These are phyloP conservation scores for Zosterops hypoxanthus DNA, from an alignment of 2,113 vertebrate genomes.

Conservation along the genomic window DNA sequence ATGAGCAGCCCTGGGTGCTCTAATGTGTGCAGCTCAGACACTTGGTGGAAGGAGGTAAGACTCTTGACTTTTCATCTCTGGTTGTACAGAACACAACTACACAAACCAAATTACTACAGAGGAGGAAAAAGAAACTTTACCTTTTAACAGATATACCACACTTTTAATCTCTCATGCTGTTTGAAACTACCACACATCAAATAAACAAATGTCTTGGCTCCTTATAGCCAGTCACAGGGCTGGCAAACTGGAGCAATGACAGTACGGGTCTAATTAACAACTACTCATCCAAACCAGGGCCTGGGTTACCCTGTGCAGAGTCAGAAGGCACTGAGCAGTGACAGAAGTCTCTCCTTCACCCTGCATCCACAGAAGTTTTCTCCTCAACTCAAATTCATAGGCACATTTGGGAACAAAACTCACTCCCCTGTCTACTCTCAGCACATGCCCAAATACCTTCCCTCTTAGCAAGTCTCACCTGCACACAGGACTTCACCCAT, in stretches of 20 bases:
- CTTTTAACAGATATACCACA: not conserved
- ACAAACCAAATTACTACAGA: not conserved
- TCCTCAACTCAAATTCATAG: not conserved
- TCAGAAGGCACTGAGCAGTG: not conserved
- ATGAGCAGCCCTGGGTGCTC: not conserved
- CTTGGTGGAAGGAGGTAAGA: not conserved
- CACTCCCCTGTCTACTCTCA: not conserved
- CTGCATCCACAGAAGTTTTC: not conserved
- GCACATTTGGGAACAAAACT: not conserved
- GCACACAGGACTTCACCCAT: not conserved
- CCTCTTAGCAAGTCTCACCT: not conserved
- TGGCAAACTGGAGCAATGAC: not conserved
- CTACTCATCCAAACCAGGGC: not conserved
- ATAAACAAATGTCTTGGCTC: not conserved
- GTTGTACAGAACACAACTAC: not conserved
- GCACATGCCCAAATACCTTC: not conserved
- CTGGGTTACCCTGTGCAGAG: not conserved
- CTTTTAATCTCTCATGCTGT: not conserved
- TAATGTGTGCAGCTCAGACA: not conserved
- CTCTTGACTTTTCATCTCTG: not conserved
- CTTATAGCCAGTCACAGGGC: not conserved
- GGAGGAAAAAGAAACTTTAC: not conserved
- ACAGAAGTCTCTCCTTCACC: not conserved
- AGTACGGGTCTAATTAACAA: not conserved
- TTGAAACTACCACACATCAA: not conserved